phyloP scores from a whole-genome alignment of 37 sponge, comb jelly and placozoan genomes.

The Mnemiopsis leidyi region DNA sequence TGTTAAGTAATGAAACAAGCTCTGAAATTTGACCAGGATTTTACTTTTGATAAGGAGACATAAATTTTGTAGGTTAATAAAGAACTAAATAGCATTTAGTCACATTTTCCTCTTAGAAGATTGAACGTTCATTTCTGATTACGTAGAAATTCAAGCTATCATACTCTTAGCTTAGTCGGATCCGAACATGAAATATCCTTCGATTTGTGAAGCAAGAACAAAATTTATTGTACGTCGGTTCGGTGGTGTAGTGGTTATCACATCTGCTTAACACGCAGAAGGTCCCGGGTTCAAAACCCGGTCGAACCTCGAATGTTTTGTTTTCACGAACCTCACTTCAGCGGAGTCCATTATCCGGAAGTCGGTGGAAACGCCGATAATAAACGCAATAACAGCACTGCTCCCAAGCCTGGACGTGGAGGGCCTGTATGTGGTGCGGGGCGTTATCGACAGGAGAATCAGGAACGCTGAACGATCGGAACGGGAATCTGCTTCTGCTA shows the following conservation, averaged over 20 bases:
- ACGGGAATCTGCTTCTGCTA: background rate
- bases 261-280: conserved; percentile 67
- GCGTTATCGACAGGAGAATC: conserved; percentile 3
- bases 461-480: conserved; percentile 19
- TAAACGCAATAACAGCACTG: conserved; percentile 29
- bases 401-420: conserved; percentile 44
- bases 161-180: background rate
- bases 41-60: too few relatives aligned
- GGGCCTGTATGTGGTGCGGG: conserved; percentile 42
- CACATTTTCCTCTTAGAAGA: too few relatives aligned
- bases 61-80: too few relatives aligned
- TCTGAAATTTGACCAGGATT: too few relatives aligned
- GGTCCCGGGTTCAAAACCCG: conserved; percentile 67
- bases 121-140: too few relatives aligned
- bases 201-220: background rate
- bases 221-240: background rate
- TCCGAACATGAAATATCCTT: too few relatives aligned
- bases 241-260: conserved; percentile 67
- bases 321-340: background rate
- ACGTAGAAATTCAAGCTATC: too few relatives aligned
- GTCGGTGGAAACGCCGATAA: conserved; percentile 60
- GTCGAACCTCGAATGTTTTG: conserved; percentile 62
- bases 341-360: conserved; percentile 57
- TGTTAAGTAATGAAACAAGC: too few relatives aligned
- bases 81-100: too few relatives aligned